These are phyloP conservation scores for Ptychochromis oligacanthus DNA, from an alignment of 2,113 vertebrate genomes.

Conservation along the genomic window DNA sequence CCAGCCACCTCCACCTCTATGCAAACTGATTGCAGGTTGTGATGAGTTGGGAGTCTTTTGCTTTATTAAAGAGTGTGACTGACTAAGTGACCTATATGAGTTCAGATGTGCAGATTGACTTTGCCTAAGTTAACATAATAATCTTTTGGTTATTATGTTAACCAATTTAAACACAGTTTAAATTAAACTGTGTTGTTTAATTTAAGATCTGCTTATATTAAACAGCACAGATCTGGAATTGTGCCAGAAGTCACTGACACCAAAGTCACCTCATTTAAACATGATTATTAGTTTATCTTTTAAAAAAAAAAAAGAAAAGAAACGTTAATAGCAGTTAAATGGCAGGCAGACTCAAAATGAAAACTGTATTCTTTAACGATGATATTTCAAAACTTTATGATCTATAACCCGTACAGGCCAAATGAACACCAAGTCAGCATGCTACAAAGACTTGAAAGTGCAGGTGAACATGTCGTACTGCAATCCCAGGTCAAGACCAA, in stretches of 20 bases:
- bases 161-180: too few relatives aligned
- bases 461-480: slow-evolving; percentile 86
- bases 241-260: not conserved
- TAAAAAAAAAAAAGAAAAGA: too few relatives aligned
- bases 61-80: slow-evolving; percentile 75
- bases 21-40: slow-evolving; percentile 59
- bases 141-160: too few relatives aligned
- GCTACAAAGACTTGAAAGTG: slow-evolving; percentile 84
- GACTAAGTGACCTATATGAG: slow-evolving; percentile 48
- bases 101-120: slow-evolving; percentile 55
- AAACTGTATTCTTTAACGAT: not conserved
- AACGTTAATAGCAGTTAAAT: not conserved
- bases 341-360: not conserved
- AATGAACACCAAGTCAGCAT: slow-evolving; percentile 83
- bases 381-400: not conserved
- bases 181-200: too few relatives aligned
- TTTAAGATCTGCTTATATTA: slow-evolving; percentile 34
- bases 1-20: slow-evolving; percentile 51
- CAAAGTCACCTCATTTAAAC: not conserved
- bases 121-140: slow-evolving; percentile 54
- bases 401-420: slow-evolving; percentile 75
- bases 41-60: slow-evolving; percentile 53
- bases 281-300: not conserved
- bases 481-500: slow-evolving; percentile 79
- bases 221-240: not conserved